Conservation (phyloP, 53 echinoderm and acorn worm species). For the Crossaster papposus region DNA sequence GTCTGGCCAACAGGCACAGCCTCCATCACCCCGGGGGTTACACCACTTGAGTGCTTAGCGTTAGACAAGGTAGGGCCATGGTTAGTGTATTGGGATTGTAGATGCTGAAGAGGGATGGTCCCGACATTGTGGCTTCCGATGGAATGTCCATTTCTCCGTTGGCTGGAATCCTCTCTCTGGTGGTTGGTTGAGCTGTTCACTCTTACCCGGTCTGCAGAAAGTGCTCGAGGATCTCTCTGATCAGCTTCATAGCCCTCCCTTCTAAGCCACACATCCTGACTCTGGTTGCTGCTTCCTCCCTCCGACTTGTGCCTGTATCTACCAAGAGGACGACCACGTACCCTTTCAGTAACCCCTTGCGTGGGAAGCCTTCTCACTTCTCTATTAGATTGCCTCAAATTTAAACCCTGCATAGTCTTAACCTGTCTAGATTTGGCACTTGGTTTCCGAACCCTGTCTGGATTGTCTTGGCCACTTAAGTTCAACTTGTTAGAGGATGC, state of each 20-base stretch:
- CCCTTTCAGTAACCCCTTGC: constrained; percentile 26
- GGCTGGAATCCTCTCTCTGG: neutral
- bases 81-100: constrained; percentile 25
- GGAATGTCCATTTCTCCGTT: neutral
- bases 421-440: neutral
- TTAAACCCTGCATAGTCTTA: neutral
- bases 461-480: constrained; percentile 1
- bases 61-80: neutral
- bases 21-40: neutral
- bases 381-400: neutral
- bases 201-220: constrained; percentile 19
- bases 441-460: neutral
- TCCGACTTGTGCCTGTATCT: constrained; percentile 29
- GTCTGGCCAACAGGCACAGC: neutral
- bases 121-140: constrained; percentile 35
- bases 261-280: constrained; percentile 35
- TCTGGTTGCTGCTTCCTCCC: constrained; percentile 23
- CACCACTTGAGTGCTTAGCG: constrained; percentile 24
- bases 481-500: neutral
- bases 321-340: constrained; percentile 36
- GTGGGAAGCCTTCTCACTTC: neutral
- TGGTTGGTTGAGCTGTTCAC: neutral
- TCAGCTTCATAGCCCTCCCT: constrained; percentile 6
- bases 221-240: constrained; percentile 18
- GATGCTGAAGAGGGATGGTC: neutral